These are phyloP conservation scores for Allobates femoralis DNA, from an alignment of 2,797 vertebrate species.

Conservation along the genomic window DNA sequence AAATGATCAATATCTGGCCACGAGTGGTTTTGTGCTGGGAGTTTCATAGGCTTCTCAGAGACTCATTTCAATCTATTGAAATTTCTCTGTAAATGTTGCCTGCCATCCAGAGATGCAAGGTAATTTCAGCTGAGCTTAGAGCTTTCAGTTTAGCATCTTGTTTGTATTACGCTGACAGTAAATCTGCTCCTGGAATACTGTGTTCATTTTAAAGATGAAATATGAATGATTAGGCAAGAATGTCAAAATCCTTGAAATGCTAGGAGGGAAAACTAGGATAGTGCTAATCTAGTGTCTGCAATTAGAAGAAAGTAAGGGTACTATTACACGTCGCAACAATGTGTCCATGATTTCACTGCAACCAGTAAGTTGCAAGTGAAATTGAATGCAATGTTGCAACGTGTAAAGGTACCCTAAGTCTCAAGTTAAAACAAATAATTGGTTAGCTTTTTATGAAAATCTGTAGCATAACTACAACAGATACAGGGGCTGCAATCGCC, in stretches of 20 bases:
- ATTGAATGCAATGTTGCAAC: too few relatives aligned
- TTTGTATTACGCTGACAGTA: slow-evolving; percentile 31
- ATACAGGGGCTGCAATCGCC: too few relatives aligned
- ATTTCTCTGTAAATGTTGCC: slow-evolving; percentile 43
- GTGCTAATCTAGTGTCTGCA: not conserved
- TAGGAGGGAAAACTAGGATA: not conserved
- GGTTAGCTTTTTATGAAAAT: too few relatives aligned
- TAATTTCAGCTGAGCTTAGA: slow-evolving; percentile 27
- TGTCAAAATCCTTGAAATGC: not conserved
- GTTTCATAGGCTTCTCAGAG: slow-evolving; percentile 37
- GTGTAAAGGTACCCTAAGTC: too few relatives aligned
- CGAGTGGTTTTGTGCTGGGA: slow-evolving; percentile 36
- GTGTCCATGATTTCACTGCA: too few relatives aligned
- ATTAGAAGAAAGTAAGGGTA: too few relatives aligned
- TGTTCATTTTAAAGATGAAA: not conserved
- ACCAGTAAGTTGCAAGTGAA: too few relatives aligned
- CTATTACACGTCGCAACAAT: too few relatives aligned
- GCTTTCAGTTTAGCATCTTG: slow-evolving; percentile 30
- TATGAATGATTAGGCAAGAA: slow-evolving; percentile 7
- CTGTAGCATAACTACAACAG: too few relatives aligned
- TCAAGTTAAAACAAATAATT: too few relatives aligned
- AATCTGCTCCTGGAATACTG: not conserved
- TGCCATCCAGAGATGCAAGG: slow-evolving; percentile 20
- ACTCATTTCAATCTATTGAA: slow-evolving; percentile 47
- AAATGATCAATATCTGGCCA: slow-evolving; percentile 50